Conservation (phyloP, 1,140 invertebrate genomes). For the Drosophila equinoxialis region DNA sequence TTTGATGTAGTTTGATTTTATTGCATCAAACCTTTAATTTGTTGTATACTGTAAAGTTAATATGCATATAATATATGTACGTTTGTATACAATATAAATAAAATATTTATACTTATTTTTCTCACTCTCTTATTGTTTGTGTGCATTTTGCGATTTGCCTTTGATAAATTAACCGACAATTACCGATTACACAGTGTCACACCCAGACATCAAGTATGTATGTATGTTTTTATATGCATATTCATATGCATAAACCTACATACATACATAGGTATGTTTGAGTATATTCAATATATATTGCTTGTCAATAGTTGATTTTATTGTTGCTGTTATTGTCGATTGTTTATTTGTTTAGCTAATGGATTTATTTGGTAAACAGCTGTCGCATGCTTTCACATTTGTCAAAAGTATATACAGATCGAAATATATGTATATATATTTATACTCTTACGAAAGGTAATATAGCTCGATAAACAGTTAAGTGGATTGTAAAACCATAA, state of each 20-base stretch:
- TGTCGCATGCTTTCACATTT: conserved; percentile 74
- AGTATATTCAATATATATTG: conserved; percentile 22
- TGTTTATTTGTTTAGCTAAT: conserved; percentile 71
- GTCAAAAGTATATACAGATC: conserved; percentile 65
- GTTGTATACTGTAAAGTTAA: neutral
- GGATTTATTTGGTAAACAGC: conserved; percentile 79
- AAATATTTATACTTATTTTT: conserved; percentile 7
- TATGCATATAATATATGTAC: neutral
- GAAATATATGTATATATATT: conserved; percentile 29
- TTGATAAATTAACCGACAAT: conserved; percentile 69
- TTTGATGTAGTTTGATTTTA: neutral
- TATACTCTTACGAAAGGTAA: conserved; percentile 23
- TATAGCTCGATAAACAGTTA: conserved; percentile 29
- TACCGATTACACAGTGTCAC: conserved; percentile 62
- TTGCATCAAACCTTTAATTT: neutral
- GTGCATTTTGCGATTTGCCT: conserved; percentile 21
- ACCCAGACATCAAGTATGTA: conserved; percentile 42
- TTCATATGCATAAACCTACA: neutral
- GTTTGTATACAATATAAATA: neutral
- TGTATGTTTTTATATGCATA: neutral
- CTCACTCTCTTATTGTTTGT: neutral
- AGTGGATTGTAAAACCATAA: neutral
- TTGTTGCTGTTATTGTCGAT: conserved; percentile 33
- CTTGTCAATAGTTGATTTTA: conserved; percentile 67
- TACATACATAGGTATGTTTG: neutral